phyloP scores from a whole-genome alignment of 2,888 invertebrate genomes.

The Pilophorus perplexus region DNA sequence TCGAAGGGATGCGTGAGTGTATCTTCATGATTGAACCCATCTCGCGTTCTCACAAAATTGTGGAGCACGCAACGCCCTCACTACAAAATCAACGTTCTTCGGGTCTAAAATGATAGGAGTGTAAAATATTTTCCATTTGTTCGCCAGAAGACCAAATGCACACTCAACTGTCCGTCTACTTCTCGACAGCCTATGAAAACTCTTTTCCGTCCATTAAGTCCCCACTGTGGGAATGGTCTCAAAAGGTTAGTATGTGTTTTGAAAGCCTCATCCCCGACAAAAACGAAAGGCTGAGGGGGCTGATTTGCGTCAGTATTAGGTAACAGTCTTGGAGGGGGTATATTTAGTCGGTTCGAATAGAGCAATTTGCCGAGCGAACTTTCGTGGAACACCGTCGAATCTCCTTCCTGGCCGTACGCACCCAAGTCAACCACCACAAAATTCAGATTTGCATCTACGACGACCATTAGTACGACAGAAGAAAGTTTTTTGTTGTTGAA shows the following conservation, averaged over 20 bases:
- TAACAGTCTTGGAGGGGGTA: conserved; percentile 41
- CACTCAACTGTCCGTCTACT: neutral
- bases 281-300: conserved; percentile 42
- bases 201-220: neutral
- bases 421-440: neutral
- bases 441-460: too few species aligned
- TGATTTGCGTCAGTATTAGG: conserved; percentile 25
- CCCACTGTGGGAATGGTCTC: conserved; percentile 36
- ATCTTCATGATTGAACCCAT: conserved; percentile 46
- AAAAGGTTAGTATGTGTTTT: too few species aligned
- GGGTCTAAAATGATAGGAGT: conserved; percentile 41
- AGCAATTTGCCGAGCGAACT: conserved; percentile 41
- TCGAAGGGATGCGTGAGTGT: neutral
- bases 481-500: neutral
- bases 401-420: conserved; percentile 8
- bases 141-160: neutral
- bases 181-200: conserved; percentile 15
- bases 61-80: conserved; percentile 49
- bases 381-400: conserved; percentile 6
- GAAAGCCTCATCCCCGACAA: conserved; percentile 45
- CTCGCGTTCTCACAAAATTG: conserved; percentile 47
- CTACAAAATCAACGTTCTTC: conserved; percentile 48
- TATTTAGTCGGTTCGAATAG: conserved; percentile 38
- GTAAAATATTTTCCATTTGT: conserved; percentile 6
- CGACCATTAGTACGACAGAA: too few species aligned